Evolutionary conservation across 92 coral and sea anemone species (phyloP).

Genomic region (Epizoanthus fatuus): DNA sequence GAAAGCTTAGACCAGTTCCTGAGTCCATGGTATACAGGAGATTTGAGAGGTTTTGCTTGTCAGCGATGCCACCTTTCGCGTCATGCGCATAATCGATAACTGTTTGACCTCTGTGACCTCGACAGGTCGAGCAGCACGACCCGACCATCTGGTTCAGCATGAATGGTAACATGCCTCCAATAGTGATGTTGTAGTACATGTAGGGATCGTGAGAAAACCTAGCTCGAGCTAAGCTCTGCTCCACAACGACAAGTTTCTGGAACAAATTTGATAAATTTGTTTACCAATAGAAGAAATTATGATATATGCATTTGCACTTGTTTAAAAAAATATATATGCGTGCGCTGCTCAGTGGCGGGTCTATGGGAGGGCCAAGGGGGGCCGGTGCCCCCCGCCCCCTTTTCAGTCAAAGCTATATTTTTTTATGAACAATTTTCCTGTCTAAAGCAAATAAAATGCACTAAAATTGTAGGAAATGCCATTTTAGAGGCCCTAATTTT

Average conservation of each 20-base stretch:
- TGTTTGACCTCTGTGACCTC: slow-evolving; percentile 71
- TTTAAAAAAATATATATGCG: too few species aligned
- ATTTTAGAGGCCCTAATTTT: too few species aligned
- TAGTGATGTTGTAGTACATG: slow-evolving; percentile 44
- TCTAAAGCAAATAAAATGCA: too few species aligned
- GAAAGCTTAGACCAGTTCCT: slow-evolving; percentile 80
- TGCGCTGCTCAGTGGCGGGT: too few species aligned
- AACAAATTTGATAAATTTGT: neutral
- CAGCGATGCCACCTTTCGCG: slow-evolving; percentile 38
- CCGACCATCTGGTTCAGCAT: slow-evolving; percentile 66
- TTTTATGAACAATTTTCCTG: too few species aligned
- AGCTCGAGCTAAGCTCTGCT: slow-evolving; percentile 65
- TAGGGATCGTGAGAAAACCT: slow-evolving; percentile 79
- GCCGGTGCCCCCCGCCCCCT: too few species aligned
- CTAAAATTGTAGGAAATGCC: too few species aligned
- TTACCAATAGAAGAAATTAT: too few species aligned
- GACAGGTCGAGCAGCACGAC: slow-evolving; percentile 79
- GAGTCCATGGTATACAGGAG: slow-evolving; percentile 36
- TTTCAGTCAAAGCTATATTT: too few species aligned
- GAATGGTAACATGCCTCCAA: slow-evolving; percentile 76
- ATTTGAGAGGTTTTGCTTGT: slow-evolving; percentile 27
- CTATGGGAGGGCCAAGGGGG: too few species aligned
- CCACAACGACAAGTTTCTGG: slow-evolving; percentile 92
- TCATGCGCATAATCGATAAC: slow-evolving; percentile 36
- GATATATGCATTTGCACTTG: too few species aligned